phyloP scores from a whole-genome alignment of 1,140 invertebrate species.

The Amyelois transitella region DNA sequence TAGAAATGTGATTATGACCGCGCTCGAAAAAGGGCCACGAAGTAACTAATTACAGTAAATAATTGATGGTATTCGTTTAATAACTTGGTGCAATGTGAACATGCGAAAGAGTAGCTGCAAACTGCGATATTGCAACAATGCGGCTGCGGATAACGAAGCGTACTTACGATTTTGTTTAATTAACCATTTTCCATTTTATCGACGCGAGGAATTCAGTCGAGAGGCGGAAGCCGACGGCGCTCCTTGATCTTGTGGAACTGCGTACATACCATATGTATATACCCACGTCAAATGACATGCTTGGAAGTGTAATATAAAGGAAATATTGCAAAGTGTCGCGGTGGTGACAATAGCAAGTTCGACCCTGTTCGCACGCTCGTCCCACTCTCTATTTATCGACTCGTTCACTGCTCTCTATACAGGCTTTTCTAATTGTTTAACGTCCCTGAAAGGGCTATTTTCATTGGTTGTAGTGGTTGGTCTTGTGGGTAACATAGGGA shows the following conservation, averaged over 20 bases:
- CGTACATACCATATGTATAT: conserved; percentile 15
- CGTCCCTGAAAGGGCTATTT: conserved; percentile 1
- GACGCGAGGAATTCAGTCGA: conserved; percentile 45
- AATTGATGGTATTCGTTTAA: background rate
- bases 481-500: too few relatives aligned
- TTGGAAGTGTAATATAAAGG: conserved; percentile 29
- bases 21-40: background rate
- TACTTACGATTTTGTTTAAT: conserved; percentile 23
- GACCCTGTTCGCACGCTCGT: conserved; percentile 65
- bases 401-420: conserved; percentile 48
- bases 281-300: conserved; percentile 18
- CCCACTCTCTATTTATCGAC: conserved; percentile 60
- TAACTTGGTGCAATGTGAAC: background rate
- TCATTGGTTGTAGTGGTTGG: too few relatives aligned
- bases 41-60: background rate
- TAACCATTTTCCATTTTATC: conserved; percentile 38
- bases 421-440: conserved; percentile 38
- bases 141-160: conserved; percentile 32
- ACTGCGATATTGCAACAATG: conserved; percentile 46
- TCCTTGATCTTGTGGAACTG: conserved; percentile 51
- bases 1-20: background rate
- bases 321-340: conserved; percentile 45
- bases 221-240: conserved; percentile 48
- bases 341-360: conserved; percentile 53
- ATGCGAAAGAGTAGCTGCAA: conserved; percentile 17